Base-by-base conservation (phyloP, 1,140 invertebrate species). In the Nomia melanderi region DNA sequence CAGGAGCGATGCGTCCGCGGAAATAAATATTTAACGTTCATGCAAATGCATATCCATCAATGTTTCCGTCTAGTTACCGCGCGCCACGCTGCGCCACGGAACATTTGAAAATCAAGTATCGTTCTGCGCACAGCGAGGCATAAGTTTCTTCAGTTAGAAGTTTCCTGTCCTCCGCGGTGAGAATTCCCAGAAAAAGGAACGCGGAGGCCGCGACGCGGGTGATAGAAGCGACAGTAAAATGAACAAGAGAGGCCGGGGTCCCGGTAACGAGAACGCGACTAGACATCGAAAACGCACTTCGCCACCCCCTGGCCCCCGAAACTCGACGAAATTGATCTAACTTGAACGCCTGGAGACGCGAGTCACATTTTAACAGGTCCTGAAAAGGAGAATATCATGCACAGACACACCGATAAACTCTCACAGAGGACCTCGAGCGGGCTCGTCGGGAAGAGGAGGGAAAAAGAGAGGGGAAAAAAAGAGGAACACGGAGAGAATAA, bases 341-440 rank as follows among this genome's bases (percentile, higher is more conserved):
- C 11, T 23, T 20, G 41, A 29, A 39, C n/a, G 39, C 7, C 36
- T 14, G 29, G 12, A 36, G 63, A 66, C 41, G 74, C 66, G 57
- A 56, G 66, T 62, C 66, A 62, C 56, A 71, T 41, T 77, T 71
- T 60, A 77, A 70, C 66, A 60, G 65, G 56, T 62, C 57, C 56
- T 62, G 56, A 57, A 77, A 77, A 60, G 41, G 31, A 57, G 53
- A 29, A 67, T 47, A 75, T 69, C 64, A 47, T 67, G 53, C 73
- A 67, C 54, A 53, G 65, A 56, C 33, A 71, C 74, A 47, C 33
- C 66, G 74, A 70, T 50, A 20, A 75, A 71, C 74, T 71, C 56
- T 36, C 23, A n/a, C 39, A 25, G 67, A 29, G 29, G 39, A n/a
- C n/a, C n/a, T n/a, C 11, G 20, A 14, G 44, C 25, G 36, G 27